These are phyloP conservation scores for Ephestia elutella DNA, from an alignment of 1,140 invertebrate genomes.

Conservation along the genomic window DNA sequence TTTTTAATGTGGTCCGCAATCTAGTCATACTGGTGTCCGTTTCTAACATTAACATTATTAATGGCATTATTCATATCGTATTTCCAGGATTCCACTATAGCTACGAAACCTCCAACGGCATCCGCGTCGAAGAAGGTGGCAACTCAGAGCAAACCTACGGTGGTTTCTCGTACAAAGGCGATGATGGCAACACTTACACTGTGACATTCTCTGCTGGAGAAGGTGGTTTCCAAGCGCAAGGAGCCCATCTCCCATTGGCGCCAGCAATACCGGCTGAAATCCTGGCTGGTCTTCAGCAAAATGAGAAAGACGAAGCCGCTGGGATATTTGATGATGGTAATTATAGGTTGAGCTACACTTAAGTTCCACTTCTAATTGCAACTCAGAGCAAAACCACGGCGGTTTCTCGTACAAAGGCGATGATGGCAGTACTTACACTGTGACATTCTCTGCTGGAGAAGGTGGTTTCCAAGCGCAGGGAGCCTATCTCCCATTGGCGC, in stretches of 20 bases:
- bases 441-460: slow-evolving; percentile 86
- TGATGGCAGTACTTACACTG: slow-evolving; percentile 80
- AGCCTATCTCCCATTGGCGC: slow-evolving; percentile 84
- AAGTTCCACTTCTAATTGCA: slow-evolving; percentile 7
- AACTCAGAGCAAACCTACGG: slow-evolving; percentile 35
- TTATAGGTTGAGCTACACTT: not conserved
- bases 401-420: slow-evolving; percentile 70
- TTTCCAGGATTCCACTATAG: slow-evolving; percentile 50
- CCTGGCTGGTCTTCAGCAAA: slow-evolving; percentile 48
- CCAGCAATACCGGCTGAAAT: slow-evolving; percentile 80
- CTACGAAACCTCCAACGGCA: slow-evolving; percentile 58
- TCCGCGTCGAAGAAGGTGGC: slow-evolving; percentile 47
- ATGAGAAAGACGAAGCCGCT: slow-evolving; percentile 58
- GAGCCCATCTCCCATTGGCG: slow-evolving; percentile 84
- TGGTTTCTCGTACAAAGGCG: slow-evolving; percentile 64
- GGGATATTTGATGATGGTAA: slow-evolving; percentile 67
- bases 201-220: slow-evolving; percentile 86
- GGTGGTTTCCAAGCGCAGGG: slow-evolving; percentile 84
- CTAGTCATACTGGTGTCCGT: too few species aligned
- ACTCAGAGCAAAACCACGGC: slow-evolving; percentile 33
- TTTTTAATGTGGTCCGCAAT: too few species aligned
- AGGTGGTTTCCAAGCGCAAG: slow-evolving; percentile 83
- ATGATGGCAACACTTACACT: slow-evolving; percentile 81
- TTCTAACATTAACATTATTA: too few species aligned
- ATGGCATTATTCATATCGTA: too few species aligned